These are phyloP conservation scores for Gasterosteus nipponicus DNA, from an alignment of 2,113 vertebrate species.

Conservation along the genomic window DNA sequence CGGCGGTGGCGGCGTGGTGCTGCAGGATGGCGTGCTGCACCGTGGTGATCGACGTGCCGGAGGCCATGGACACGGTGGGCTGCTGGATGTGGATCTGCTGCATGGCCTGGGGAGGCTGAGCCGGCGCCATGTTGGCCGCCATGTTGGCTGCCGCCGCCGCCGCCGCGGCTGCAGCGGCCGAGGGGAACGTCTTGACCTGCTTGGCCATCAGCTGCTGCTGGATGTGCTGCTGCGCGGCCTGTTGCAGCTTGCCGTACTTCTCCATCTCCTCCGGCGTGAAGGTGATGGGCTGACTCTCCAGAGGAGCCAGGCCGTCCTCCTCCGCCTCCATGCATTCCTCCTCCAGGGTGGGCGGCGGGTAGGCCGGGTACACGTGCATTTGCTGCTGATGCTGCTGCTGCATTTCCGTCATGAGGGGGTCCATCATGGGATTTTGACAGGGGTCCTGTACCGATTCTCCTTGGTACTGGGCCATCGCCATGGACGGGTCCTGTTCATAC, in stretches of 20 bases:
- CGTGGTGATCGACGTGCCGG: slow-evolving; percentile 92
- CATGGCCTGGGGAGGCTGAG: slow-evolving; percentile 84
- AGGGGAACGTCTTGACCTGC: slow-evolving; percentile 94
- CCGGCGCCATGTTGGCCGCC: slow-evolving; percentile 72
- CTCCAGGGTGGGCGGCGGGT: slow-evolving; percentile 83
- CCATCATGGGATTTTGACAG: slow-evolving; percentile 79
- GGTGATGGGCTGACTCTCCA: slow-evolving; percentile 98
- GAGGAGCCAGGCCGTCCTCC: slow-evolving; percentile 91
- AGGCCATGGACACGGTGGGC: slow-evolving; percentile 85
- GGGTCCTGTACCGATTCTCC: slow-evolving; percentile 76
- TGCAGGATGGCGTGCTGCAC: slow-evolving; percentile 97
- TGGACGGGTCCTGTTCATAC: slow-evolving; percentile 77
- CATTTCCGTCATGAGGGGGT: slow-evolving; percentile 85
- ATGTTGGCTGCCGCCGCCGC: slow-evolving; percentile 66
- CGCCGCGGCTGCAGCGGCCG: slow-evolving; percentile 85
- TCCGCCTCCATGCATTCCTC: slow-evolving; percentile 87
- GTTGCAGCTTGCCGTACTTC: slow-evolving; percentile 98
- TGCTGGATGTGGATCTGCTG: slow-evolving; percentile 98
- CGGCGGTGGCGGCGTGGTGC: slow-evolving; percentile 90
- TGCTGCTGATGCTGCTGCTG: slow-evolving; percentile 72
- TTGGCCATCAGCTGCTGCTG: slow-evolving; percentile 98
- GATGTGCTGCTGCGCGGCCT: slow-evolving; percentile 97
- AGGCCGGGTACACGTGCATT: slow-evolving; percentile 86
- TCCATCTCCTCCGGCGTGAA: slow-evolving; percentile 99
- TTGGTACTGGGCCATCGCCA: slow-evolving; percentile 78